These are phyloP conservation scores for Camelus dromedarius DNA, from an alignment of 2,113 vertebrate species.

Conservation along the genomic window DNA sequence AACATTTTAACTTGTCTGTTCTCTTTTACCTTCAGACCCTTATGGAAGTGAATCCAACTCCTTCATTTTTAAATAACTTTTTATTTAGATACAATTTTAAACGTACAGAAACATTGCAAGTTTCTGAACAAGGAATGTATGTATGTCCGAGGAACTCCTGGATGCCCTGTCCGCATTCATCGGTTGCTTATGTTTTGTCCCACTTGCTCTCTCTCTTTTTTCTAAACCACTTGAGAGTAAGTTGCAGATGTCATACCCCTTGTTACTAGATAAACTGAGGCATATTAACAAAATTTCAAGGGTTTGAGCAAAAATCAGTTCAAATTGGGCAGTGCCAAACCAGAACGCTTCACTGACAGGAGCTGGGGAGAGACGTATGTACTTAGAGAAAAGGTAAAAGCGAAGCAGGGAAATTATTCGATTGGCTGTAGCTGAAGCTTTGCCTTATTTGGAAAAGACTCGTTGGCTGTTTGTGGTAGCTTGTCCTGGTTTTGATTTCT, in stretches of 20 bases:
- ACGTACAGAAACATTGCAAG: neutral
- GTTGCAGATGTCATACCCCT: neutral
- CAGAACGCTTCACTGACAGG: neutral
- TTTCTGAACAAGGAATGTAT: neutral
- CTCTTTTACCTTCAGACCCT: neutral
- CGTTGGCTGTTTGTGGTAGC: neutral
- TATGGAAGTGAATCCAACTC: neutral
- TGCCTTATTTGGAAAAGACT: neutral
- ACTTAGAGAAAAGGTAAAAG: neutral
- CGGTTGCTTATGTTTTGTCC: neutral
- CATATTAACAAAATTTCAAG: neutral
- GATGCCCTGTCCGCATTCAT: neutral
- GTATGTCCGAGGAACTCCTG: neutral
- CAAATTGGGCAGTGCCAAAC: neutral
- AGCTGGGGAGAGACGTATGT: neutral
- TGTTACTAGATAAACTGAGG: neutral
- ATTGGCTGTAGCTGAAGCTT: neutral
- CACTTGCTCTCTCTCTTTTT: neutral
- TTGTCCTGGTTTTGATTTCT: neutral
- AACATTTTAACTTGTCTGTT: neutral
- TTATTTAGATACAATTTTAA: constrained; percentile 1
- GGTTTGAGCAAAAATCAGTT: neutral
- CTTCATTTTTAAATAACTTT: neutral
- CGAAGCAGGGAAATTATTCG: neutral
- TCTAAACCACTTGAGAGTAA: neutral